A percentile compares a stretch with the other conserved stretches of the same genome.
Evolutionary conservation across 2,888 invertebrate species (phyloP).

Genomic region (Lycaena phlaeas): DNA sequence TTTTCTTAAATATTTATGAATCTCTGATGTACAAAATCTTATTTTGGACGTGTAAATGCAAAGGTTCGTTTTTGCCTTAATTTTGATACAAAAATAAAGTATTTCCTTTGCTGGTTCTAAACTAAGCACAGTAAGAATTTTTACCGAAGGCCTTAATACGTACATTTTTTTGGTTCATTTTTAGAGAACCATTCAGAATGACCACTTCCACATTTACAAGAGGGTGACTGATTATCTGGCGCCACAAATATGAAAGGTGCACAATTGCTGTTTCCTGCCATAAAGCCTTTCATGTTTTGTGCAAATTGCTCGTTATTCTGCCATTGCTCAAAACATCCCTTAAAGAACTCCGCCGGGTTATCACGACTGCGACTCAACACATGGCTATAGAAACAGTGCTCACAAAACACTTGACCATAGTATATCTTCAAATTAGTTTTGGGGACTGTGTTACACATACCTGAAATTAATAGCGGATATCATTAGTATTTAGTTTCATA

Average conservation of each 20-base stretch:
- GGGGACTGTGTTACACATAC: slow-evolving; percentile 47
- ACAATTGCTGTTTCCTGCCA: slow-evolving; percentile 35
- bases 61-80: too few species aligned
- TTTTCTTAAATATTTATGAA: too few species aligned
- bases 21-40: too few species aligned
- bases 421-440: slow-evolving; percentile 48
- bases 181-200: slow-evolving; percentile 40
- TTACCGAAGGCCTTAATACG: too few species aligned
- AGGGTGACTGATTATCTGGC: slow-evolving; percentile 41
- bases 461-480: slow-evolving; percentile 28
- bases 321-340: slow-evolving; percentile 56
- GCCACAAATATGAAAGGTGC: slow-evolving; percentile 52
- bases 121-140: too few species aligned
- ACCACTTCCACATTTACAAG: slow-evolving; percentile 41
- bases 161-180: slow-evolving; percentile 53
- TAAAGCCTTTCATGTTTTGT: slow-evolving; percentile 48
- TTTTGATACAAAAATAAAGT: too few species aligned
- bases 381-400: slow-evolving; percentile 51
- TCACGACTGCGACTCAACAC: slow-evolving; percentile 43
- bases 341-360: slow-evolving; percentile 55
- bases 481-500: too few species aligned
- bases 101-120: too few species aligned
- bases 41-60: too few species aligned
- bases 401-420: slow-evolving; percentile 62
- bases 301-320: slow-evolving; percentile 47